These are phyloP conservation scores for Halcyon badia DNA, from an alignment of 2,797 vertebrate species.

Conservation along the genomic window DNA sequence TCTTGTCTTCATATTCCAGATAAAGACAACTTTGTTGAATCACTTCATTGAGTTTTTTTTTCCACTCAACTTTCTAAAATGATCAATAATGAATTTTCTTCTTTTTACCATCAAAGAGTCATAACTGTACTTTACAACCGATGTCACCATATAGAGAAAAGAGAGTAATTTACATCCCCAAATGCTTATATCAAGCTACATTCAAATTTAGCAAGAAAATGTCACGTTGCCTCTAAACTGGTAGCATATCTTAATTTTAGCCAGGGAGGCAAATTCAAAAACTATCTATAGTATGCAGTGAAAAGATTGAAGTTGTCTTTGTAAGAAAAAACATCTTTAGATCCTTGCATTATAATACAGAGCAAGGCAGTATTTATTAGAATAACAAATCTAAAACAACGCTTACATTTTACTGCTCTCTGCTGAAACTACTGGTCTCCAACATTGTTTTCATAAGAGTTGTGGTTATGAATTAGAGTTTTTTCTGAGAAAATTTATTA, in stretches of 20 bases:
- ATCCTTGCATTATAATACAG: background rate
- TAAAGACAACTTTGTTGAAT: background rate
- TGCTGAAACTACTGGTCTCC: background rate
- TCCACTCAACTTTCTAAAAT: background rate
- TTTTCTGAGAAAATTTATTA: background rate
- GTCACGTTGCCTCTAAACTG: background rate
- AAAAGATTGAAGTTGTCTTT: background rate
- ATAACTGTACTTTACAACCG: background rate
- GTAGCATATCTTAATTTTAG: background rate
- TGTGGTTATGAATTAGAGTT: background rate
- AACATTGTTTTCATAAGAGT: background rate
- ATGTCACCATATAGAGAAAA: background rate
- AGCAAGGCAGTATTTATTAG: background rate
- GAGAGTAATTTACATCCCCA: background rate
- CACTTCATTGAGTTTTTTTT: background rate
- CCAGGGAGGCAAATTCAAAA: background rate
- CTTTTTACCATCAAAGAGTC: background rate
- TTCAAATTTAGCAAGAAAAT: background rate
- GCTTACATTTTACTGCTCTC: background rate
- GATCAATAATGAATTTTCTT: background rate
- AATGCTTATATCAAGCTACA: background rate
- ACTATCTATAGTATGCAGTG: background rate
- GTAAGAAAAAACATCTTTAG: background rate
- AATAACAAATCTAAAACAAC: background rate
- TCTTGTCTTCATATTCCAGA: background rate